Percentiles rank a stretch among this genome's conserved stretches.
Evolutionary conservation across 1,140 invertebrate genomes (phyloP).

Genomic region (Catajapyx aquilonaris): DNA sequence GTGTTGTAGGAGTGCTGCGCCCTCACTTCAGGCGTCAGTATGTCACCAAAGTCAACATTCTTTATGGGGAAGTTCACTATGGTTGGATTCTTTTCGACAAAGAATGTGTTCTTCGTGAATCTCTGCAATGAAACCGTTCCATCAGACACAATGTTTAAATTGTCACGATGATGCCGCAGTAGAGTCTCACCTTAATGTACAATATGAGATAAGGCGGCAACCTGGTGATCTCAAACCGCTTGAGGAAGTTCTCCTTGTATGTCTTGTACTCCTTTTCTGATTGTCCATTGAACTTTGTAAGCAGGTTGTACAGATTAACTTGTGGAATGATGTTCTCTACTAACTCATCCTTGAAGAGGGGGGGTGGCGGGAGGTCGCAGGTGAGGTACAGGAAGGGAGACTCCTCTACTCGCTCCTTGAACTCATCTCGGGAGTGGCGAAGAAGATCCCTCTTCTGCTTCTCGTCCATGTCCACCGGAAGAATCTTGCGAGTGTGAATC

Average conservation of each 20-base stretch:
- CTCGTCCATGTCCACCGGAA: constrained; percentile 80
- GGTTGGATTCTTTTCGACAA: constrained; percentile 97
- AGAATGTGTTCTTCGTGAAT: constrained; percentile 98
- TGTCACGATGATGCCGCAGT: no score
- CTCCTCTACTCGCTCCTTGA: constrained; percentile 65
- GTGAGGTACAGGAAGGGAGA: constrained; percentile 89
- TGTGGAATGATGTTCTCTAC: constrained; percentile 97
- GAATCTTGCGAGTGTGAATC: constrained; percentile 83
- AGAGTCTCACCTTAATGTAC: constrained; percentile 61
- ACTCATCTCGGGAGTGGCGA: constrained; percentile 55
- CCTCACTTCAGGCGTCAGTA: constrained; percentile 65
- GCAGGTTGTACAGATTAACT: constrained; percentile 78
- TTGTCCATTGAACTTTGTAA: constrained; percentile 91
- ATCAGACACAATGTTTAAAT: constrained; percentile 2
- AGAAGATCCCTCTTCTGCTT: constrained; percentile 59
- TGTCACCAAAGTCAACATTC: constrained; percentile 96
- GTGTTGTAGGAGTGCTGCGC: constrained; percentile 54
- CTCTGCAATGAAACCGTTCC: constrained; percentile 30
- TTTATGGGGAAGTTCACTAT: constrained; percentile 99
- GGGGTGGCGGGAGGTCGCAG: constrained; percentile 87
- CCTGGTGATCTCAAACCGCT: constrained; percentile 84
- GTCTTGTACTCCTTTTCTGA: constrained; percentile 97
- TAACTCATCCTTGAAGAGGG: constrained; percentile 91
- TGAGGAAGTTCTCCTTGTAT: constrained; percentile 96
- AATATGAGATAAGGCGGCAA: constrained; percentile 94